A percentile compares a stretch with the other conserved stretches of the same genome.
Evolutionary conservation across 2,888 invertebrate genomes (phyloP).

Genomic region (Epiblema foenella): DNA sequence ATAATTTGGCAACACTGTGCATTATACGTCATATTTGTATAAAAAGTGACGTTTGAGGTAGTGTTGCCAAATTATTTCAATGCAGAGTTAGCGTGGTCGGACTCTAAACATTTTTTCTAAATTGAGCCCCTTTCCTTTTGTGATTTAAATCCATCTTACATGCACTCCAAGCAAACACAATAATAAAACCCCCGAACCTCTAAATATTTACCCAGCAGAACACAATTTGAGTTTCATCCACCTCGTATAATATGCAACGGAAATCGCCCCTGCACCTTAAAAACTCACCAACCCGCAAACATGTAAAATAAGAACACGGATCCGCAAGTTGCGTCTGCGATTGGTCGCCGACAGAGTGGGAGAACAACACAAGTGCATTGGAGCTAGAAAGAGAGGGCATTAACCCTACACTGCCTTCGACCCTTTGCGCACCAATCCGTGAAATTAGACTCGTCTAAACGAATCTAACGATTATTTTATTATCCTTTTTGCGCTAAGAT

Average conservation of each 20-base stretch:
- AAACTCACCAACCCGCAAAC: slow-evolving; percentile 72
- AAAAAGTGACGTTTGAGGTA: too few species aligned
- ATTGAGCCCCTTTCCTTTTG: slow-evolving; percentile 1
- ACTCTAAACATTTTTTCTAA: background rate
- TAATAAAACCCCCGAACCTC: slow-evolving; percentile 15
- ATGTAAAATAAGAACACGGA: slow-evolving; percentile 68
- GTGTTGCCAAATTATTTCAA: too few species aligned
- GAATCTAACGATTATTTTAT: slow-evolving; percentile 86
- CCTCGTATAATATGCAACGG: slow-evolving; percentile 40
- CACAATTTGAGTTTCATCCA: slow-evolving; percentile 36
- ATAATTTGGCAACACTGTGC: too few species aligned
- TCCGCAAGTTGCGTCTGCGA: slow-evolving; percentile 63
- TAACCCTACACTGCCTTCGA: slow-evolving; percentile 67
- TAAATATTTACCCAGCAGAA: slow-evolving; percentile 30
- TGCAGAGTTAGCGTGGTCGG: too few species aligned
- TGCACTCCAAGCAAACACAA: slow-evolving; percentile 5
- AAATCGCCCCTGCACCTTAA: slow-evolving; percentile 46
- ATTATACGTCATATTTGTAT: too few species aligned
- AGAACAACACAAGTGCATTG: slow-evolving; percentile 47
- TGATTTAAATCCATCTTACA: background rate
- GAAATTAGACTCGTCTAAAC: slow-evolving; percentile 85
- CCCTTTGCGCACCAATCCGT: slow-evolving; percentile 83
- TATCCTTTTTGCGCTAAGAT: slow-evolving; percentile 84
- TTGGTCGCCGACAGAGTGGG: slow-evolving; percentile 67
- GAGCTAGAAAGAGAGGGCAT: slow-evolving; percentile 57